Conservation (phyloP, 2,888 invertebrate genomes). For the Drosophila anomalata region DNA sequence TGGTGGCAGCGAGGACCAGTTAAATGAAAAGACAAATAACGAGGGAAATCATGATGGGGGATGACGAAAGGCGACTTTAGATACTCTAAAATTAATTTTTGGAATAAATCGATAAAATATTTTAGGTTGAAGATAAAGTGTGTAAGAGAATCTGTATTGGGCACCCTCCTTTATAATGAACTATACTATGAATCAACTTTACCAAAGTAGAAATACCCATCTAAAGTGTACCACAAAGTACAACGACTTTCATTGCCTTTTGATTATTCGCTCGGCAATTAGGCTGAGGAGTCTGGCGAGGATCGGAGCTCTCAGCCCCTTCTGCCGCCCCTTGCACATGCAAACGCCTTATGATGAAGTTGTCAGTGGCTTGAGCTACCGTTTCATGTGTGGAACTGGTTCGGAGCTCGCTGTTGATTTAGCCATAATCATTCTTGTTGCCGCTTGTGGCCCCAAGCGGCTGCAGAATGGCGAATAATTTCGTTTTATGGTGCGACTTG, state of each 20-base stretch:
- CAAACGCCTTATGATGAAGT: slow-evolving; percentile 72
- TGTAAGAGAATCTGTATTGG: neutral
- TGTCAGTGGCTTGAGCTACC: slow-evolving; percentile 71
- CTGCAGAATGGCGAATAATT: slow-evolving; percentile 37
- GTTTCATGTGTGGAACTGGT: slow-evolving; percentile 49
- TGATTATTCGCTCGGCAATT: slow-evolving; percentile 69
- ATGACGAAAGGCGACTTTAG: neutral
- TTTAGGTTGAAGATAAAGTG: neutral
- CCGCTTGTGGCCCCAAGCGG: slow-evolving; percentile 33
- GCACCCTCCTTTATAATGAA: neutral
- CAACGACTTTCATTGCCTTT: slow-evolving; percentile 48
- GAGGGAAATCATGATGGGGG: slow-evolving; percentile 35
- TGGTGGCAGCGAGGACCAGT: slow-evolving; percentile 48
- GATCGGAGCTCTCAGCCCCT: slow-evolving; percentile 2
- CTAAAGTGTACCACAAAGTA: slow-evolving; percentile 7
- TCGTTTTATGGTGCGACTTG: slow-evolving; percentile 47
- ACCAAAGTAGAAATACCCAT: neutral
- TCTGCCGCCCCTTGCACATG: slow-evolving; percentile 24
- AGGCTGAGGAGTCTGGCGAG: slow-evolving; percentile 31
- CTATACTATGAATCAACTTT: neutral
- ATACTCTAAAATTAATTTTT: slow-evolving; percentile 13
- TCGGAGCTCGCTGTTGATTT: slow-evolving; percentile 51
- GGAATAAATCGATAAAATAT: neutral
- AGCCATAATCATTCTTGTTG: slow-evolving; percentile 48
- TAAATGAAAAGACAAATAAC: slow-evolving; percentile 73